Evolutionary conservation across 2,888 invertebrate species (phyloP).

Genomic region (Polietes domitor): DNA sequence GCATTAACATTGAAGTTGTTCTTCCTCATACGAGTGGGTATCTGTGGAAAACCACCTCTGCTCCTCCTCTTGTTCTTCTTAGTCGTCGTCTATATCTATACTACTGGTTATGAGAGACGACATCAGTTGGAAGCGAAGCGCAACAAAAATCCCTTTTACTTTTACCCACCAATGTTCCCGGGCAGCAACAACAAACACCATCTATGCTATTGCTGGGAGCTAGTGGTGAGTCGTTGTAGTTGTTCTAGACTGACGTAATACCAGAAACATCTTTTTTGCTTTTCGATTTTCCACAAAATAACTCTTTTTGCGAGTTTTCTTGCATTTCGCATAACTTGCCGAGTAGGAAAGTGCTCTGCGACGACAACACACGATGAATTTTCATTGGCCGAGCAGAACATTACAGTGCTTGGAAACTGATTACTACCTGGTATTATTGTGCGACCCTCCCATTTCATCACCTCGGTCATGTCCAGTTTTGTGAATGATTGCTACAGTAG

Average conservation of each 20-base stretch:
- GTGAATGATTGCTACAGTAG: no score
- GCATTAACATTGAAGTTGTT: not conserved
- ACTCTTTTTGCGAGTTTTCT: constrained; percentile 60
- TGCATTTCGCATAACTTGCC: constrained; percentile 45
- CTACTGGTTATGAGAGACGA: not conserved
- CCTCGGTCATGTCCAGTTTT: no score
- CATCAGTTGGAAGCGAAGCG: not conserved
- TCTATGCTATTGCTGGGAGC: not conserved
- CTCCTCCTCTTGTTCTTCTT: not conserved
- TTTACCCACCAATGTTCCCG: constrained; percentile 49
- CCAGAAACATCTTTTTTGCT: constrained; percentile 48
- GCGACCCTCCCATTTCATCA: no score
- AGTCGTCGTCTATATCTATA: not conserved
- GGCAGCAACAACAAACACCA: constrained; percentile 10
- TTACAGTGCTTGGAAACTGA: constrained; percentile 1
- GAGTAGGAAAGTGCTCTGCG: not conserved
- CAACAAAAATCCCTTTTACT: constrained; percentile 64
- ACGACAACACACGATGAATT: not conserved
- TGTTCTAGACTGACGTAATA: constrained; percentile 36
- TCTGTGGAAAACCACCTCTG: not conserved
- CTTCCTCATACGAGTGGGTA: not conserved
- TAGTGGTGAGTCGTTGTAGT: no score
- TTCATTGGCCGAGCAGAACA: not conserved
- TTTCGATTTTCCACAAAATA: constrained; percentile 28
- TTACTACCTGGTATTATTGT: no score